Evolutionary conservation across 1,140 invertebrate species (phyloP), one percentile per base, ranked within the genome.

Genomic region (Arion vulgaris): DNA sequence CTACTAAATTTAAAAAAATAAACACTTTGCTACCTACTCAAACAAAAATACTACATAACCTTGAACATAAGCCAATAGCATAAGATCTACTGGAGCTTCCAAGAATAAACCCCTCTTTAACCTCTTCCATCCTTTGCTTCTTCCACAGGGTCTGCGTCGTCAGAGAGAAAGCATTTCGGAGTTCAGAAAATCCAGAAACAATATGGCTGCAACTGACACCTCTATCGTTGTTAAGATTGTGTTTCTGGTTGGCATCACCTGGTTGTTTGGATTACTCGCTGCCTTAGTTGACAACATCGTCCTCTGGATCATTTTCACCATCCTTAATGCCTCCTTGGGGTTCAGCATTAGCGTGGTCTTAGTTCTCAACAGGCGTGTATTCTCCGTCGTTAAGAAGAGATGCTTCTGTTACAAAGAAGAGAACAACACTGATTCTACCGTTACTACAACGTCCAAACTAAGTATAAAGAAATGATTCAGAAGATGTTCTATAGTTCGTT

Each of bases 171-270:
- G 51, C 69, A 80, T 83, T 69, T 57, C 78, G 36, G 53, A 80
- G 72, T 39, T 83, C 38, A 62, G 72, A 72, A 75, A 39, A 28
- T 45, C 39, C 17, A 79, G 28, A 76, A 73, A 38, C n/a, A 28
- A 28, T 0, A 49, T 66, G 9, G 39, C 71, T 15, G 49, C 74
- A 32, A 83, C 53, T 15, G 82, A 83, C 38, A 41, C 74, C 26
- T 36, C 77, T 71, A 83, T 83, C 45, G 72, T 79, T 26, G 51
- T 79, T 32, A 83, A 83, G 80, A 83, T 85, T 57, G 62, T 81
- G n/a, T 34, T 85, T 7, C 84, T 85, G 45, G 84, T 85, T 7
- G 84, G 84, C 32, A 62, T 85, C 62, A 85, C 84, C n/a, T 85
- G 84, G 84, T 49, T 85, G 49, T 72, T 85, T 36, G 84, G 84